A percentile compares a stretch with the other conserved stretches of the same genome.
Conservation (phyloP, 2,113 vertebrate species). For the Esox niger region DNA sequence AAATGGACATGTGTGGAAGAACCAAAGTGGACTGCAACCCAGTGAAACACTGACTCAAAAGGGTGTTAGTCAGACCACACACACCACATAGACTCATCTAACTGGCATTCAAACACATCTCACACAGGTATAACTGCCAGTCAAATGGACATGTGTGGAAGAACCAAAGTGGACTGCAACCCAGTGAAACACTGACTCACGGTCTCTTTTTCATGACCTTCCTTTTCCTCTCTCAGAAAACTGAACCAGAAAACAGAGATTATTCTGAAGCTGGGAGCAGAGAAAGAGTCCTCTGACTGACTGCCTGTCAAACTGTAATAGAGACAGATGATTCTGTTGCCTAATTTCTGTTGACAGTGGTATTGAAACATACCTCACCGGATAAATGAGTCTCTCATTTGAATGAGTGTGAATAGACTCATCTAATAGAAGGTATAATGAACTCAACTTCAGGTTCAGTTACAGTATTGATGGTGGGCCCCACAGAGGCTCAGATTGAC, state of each 20-base stretch:
- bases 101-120: too few relatives aligned
- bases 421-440: constrained; percentile 6
- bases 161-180: too few relatives aligned
- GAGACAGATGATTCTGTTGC: neutral
- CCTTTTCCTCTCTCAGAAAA: neutral
- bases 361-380: neutral
- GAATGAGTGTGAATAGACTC: constrained; percentile 12
- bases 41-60: too few relatives aligned
- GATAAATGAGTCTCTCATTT: neutral
- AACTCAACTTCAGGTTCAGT: constrained; percentile 12
- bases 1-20: too few relatives aligned
- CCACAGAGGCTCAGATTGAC: neutral
- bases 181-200: too few relatives aligned
- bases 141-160: too few relatives aligned
- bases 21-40: too few relatives aligned
- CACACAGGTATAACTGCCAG: too few relatives aligned
- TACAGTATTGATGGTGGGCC: constrained; percentile 13
- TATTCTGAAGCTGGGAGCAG: neutral
- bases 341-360: neutral
- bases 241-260: neutral
- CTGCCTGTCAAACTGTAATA: too few relatives aligned
- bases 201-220: neutral
- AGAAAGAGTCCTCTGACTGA: neutral
- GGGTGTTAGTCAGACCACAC: too few relatives aligned
- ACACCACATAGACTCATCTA: too few relatives aligned